Evolutionary conservation across 2,888 invertebrate genomes (phyloP).

Genomic region (Notodromas monacha): DNA sequence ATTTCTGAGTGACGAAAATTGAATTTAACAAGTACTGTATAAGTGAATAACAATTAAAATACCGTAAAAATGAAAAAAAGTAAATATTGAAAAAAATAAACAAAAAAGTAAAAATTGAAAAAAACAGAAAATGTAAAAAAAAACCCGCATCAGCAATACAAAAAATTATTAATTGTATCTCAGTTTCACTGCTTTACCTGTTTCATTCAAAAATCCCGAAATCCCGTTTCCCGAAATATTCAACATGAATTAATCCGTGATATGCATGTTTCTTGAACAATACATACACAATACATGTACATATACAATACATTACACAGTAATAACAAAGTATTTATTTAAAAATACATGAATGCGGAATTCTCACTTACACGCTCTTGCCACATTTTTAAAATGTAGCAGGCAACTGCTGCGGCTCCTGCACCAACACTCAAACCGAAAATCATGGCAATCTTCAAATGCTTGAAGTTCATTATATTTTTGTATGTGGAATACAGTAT

Average conservation of each 20-base stretch:
- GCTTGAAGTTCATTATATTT: slow-evolving; percentile 4
- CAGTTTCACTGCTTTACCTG: slow-evolving; percentile 4
- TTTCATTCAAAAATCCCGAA: slow-evolving; percentile 4
- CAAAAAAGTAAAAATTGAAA: slow-evolving; percentile 4
- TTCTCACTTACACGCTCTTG: slow-evolving; percentile 4
- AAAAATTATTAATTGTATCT: slow-evolving; percentile 4
- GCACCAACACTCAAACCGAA: slow-evolving; percentile 4
- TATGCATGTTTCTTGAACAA: slow-evolving; percentile 4
- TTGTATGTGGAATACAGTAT: slow-evolving; percentile 4
- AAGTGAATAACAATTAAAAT: slow-evolving; percentile 4
- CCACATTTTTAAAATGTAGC: slow-evolving; percentile 4
- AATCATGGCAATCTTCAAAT: slow-evolving; percentile 4
- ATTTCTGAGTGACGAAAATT: slow-evolving; percentile 4
- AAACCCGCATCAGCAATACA: slow-evolving; percentile 4
- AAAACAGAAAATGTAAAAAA: slow-evolving; percentile 4
- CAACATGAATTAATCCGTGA: slow-evolving; percentile 4
- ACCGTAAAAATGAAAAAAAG: slow-evolving; percentile 4
- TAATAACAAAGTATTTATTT: slow-evolving; percentile 4
- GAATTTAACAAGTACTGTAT: slow-evolving; percentile 4
- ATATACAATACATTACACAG: slow-evolving; percentile 4
- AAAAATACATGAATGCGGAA: slow-evolving; percentile 4
- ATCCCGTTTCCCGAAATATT: too few species aligned
- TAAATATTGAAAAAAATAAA: slow-evolving; percentile 4
- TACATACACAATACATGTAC: slow-evolving; percentile 4
- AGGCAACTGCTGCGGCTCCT: slow-evolving; percentile 4